A percentile compares a stretch with the other conserved stretches of the same genome.
phyloP scores from a whole-genome alignment of 2,888 invertebrate genomes.

The Exocentrus adspersus region DNA sequence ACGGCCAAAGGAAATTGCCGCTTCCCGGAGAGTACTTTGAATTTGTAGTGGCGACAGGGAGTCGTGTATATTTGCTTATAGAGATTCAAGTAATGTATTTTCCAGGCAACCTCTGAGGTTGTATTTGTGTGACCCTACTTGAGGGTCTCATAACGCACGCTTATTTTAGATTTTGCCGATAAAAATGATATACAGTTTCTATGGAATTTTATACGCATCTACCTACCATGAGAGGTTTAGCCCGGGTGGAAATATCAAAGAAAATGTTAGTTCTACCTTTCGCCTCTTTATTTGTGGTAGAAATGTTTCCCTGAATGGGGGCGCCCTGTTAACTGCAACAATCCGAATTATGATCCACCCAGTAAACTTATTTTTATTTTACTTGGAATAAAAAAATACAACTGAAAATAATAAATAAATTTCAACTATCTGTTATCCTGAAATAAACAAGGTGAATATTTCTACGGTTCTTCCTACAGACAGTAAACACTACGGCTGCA shows the following conservation, averaged over 20 bases:
- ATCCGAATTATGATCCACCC: too few relatives aligned
- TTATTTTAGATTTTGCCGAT: not conserved
- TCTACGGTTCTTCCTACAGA: not conserved
- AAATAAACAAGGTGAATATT: not conserved
- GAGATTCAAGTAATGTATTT: conserved; percentile 14
- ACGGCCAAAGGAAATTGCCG: conserved; percentile 25
- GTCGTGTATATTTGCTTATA: conserved; percentile 18
- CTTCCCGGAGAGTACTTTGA: conserved; percentile 12
- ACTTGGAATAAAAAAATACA: too few relatives aligned
- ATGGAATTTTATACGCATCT: too few relatives aligned
- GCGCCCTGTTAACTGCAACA: too few relatives aligned
- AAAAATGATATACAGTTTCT: not conserved
- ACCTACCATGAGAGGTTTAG: too few relatives aligned
- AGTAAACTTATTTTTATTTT: too few relatives aligned
- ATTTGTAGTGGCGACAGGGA: conserved; percentile 13
- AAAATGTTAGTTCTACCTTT: too few relatives aligned
- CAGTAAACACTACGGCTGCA: not conserved
- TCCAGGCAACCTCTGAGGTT: not conserved
- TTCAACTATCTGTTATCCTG: not conserved
- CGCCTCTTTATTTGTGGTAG: too few relatives aligned
- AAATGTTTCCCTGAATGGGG: too few relatives aligned
- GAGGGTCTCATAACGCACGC: not conserved
- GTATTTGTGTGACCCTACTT: conserved; percentile 9
- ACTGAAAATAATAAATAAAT: too few relatives aligned
- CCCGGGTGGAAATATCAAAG: too few relatives aligned